A percentile compares a stretch with the other conserved stretches of the same genome.
Evolutionary conservation across 1,140 invertebrate genomes (phyloP).

Genomic region (Scylla paramamosain): DNA sequence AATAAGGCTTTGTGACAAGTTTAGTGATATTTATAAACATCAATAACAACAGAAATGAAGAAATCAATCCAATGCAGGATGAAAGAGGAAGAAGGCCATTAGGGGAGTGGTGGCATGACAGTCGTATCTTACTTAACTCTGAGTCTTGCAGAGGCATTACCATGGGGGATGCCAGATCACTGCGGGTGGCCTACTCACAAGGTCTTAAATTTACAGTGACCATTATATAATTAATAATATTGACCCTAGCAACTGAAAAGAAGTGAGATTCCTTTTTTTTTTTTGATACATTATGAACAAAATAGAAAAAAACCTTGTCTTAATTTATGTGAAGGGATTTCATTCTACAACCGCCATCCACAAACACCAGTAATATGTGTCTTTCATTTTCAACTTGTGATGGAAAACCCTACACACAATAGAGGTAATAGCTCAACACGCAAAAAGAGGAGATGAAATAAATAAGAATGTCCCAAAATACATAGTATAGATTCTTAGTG

Average conservation of each 20-base stretch:
- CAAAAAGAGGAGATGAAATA: constrained; percentile 21
- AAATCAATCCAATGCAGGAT: constrained; percentile 67
- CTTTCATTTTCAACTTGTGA: constrained; percentile 39
- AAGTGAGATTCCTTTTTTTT: not conserved
- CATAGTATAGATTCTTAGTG: constrained; percentile 65
- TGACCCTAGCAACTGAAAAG: not conserved
- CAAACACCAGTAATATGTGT: constrained; percentile 49
- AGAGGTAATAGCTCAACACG: constrained; percentile 52
- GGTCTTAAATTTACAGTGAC: not conserved
- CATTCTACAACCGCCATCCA: constrained; percentile 62
- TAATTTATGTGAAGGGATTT: not conserved
- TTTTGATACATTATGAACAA: not conserved
- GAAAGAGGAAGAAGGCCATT: constrained; percentile 64
- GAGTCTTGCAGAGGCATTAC: not conserved
- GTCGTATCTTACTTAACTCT: constrained; percentile 52
- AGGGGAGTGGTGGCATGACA: constrained; percentile 51
- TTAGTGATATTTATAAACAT: constrained; percentile 64
- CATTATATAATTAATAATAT: not conserved
- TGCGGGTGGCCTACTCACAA: not conserved
- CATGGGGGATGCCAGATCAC: not conserved
- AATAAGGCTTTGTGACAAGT: constrained; percentile 62
- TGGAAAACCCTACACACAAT: constrained; percentile 60
- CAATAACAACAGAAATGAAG: constrained; percentile 63
- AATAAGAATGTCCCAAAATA: constrained; percentile 48
- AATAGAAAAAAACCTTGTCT: not conserved